These are phyloP conservation scores for Hemicentrotus pulcherrimus DNA, from an alignment of 35 echinoderm and acorn worm genomes.

Conservation along the genomic window DNA sequence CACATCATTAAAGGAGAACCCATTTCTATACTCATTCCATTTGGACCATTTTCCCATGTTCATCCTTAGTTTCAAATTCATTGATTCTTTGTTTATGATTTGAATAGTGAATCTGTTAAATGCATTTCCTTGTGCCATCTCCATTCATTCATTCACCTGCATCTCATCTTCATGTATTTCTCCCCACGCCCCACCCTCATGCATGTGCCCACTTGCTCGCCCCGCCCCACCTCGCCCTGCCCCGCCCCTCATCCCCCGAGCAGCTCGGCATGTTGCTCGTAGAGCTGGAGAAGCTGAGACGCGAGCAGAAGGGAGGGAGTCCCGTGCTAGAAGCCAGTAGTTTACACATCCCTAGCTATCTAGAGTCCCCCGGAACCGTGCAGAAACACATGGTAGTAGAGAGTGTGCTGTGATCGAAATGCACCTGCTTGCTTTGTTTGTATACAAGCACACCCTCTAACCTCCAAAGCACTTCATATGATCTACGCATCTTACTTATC, in stretches of 20 bases:
- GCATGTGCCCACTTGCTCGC: neutral
- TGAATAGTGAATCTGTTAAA: too few relatives aligned
- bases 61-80: too few relatives aligned
- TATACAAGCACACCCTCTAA: neutral
- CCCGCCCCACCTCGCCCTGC: neutral
- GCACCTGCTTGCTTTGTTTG: neutral
- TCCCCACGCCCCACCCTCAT: slow-evolving; percentile 20
- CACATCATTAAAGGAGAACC: too few relatives aligned
- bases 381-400: slow-evolving; percentile 62
- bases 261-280: slow-evolving; percentile 49
- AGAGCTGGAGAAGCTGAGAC: slow-evolving; percentile 54
- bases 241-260: neutral
- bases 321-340: slow-evolving; percentile 34
- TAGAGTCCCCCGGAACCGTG: slow-evolving; percentile 57
- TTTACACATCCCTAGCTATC: slow-evolving; percentile 46
- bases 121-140: neutral
- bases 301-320: slow-evolving; percentile 56
- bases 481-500: too few relatives aligned
- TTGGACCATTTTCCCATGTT: too few relatives aligned
- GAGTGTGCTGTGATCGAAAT: neutral
- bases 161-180: neutral
- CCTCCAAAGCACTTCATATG: neutral
- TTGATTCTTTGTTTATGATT: too few relatives aligned
- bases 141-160: neutral
- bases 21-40: too few relatives aligned